Conservation (phyloP, 1,140 invertebrate species). For the Globodera ellingtonae region DNA sequence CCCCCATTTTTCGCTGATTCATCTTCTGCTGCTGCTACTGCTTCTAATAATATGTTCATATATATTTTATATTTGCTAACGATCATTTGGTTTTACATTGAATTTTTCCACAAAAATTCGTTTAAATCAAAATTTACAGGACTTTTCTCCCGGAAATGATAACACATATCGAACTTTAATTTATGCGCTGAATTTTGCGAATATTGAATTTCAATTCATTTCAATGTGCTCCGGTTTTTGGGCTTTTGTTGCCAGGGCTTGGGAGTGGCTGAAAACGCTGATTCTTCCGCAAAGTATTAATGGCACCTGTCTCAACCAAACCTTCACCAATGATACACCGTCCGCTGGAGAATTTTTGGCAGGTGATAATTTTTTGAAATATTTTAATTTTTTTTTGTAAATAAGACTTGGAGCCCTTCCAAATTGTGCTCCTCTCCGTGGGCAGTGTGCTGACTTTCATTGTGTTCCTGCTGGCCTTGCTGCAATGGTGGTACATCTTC, state of each 20-base stretch:
- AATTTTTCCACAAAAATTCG: neutral
- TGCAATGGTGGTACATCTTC: conserved; percentile 42
- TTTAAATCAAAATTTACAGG: too few species aligned
- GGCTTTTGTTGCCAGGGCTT: conserved; percentile 20
- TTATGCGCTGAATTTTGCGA: neutral
- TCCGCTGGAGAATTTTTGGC: conserved; percentile 23
- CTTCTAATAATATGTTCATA: too few species aligned
- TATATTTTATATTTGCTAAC: too few species aligned
- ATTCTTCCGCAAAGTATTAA: conserved; percentile 27
- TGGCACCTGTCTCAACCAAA: conserved; percentile 5
- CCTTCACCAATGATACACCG: conserved; percentile 19
- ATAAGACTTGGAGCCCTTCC: conserved; percentile 23
- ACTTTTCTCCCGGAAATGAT: too few species aligned
- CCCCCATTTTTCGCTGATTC: neutral
- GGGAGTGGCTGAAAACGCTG: conserved; percentile 19
- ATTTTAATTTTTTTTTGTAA: neutral
- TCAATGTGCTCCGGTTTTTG: conserved; percentile 24
- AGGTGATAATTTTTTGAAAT: neutral
- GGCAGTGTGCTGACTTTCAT: conserved; percentile 29
- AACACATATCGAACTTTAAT: too few species aligned
- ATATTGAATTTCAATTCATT: neutral
- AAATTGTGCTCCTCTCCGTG: conserved; percentile 35
- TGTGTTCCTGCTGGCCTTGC: conserved; percentile 29
- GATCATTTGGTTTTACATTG: neutral
- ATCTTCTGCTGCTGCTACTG: neutral